Conservation (phyloP, 2,113 vertebrate species). For the Acanthochromis polyacanthus region DNA sequence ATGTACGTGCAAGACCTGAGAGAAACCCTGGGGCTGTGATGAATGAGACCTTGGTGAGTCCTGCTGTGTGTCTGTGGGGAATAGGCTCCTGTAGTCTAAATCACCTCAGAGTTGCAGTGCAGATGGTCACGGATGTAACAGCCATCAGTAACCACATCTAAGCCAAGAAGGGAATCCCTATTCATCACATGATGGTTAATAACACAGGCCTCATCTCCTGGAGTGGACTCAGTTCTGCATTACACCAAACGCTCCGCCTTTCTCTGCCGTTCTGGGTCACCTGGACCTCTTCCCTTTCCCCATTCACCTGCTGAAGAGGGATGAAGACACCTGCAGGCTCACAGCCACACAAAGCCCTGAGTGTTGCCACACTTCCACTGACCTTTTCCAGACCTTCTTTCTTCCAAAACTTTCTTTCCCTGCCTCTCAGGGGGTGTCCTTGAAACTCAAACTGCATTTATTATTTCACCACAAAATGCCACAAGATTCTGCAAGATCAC, state of each 20-base stretch:
- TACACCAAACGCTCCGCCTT: not conserved
- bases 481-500: slow-evolving; percentile 54
- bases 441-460: slow-evolving; percentile 54
- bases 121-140: slow-evolving; percentile 41
- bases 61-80: slow-evolving; percentile 18
- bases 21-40: slow-evolving; percentile 40
- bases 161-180: slow-evolving; percentile 49
- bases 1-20: slow-evolving; percentile 45
- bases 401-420: slow-evolving; percentile 28
- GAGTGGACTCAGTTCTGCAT: not conserved
- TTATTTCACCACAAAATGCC: slow-evolving; percentile 70
- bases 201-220: slow-evolving; percentile 2
- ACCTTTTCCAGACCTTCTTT: slow-evolving; percentile 51
- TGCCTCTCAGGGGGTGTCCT: slow-evolving; percentile 21
- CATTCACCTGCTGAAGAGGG: slow-evolving; percentile 22
- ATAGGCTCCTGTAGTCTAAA: slow-evolving; percentile 18
- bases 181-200: slow-evolving; percentile 50
- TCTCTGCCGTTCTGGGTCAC: slow-evolving; percentile 12
- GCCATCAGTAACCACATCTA: slow-evolving; percentile 40
- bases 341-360: not conserved
- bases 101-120: slow-evolving; percentile 36
- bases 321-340: slow-evolving; percentile 1
- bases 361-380: slow-evolving; percentile 9
- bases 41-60: slow-evolving; percentile 45
- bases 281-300: not conserved